These are phyloP conservation scores for Goniozus legneri DNA, from an alignment of 1,140 invertebrate genomes.

Conservation along the genomic window DNA sequence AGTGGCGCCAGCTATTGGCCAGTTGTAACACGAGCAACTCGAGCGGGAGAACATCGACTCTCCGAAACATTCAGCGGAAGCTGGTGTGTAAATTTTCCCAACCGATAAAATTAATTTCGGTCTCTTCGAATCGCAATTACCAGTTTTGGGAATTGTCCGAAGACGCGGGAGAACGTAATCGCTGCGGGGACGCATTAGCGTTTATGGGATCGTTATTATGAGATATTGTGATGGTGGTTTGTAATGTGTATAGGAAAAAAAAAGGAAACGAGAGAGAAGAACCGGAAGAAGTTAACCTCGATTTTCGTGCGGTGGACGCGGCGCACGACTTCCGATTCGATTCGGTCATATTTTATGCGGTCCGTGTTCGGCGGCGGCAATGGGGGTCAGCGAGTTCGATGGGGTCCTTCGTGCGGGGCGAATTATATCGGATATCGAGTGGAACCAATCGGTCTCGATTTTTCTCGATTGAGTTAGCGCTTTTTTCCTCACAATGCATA, in stretches of 20 bases:
- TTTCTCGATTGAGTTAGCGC: no score
- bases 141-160: no score
- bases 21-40: no score
- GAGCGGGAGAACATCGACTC: no score
- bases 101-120: no score
- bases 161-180: conserved; percentile 6
- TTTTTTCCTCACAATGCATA: no score
- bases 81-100: no score
- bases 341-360: conserved; percentile 37
- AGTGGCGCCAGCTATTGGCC: no score
- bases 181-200: conserved; percentile 12
- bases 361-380: no score
- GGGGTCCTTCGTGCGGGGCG: conserved; percentile 9
- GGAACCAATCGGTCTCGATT: conserved; percentile 21
- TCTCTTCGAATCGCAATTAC: no score
- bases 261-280: conserved; percentile 16
- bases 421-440: conserved; percentile 38
- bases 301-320: conserved; percentile 29
- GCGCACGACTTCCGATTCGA: conserved; percentile 34
- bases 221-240: conserved; percentile 27
- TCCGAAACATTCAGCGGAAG: no score
- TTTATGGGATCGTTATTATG: conserved; percentile 33
- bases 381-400: conserved; percentile 11
- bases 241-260: no score
- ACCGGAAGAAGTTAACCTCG: conserved; percentile 44